These are phyloP conservation scores for Eleginops maclovinus DNA, from an alignment of 2,113 vertebrate species.

Conservation along the genomic window DNA sequence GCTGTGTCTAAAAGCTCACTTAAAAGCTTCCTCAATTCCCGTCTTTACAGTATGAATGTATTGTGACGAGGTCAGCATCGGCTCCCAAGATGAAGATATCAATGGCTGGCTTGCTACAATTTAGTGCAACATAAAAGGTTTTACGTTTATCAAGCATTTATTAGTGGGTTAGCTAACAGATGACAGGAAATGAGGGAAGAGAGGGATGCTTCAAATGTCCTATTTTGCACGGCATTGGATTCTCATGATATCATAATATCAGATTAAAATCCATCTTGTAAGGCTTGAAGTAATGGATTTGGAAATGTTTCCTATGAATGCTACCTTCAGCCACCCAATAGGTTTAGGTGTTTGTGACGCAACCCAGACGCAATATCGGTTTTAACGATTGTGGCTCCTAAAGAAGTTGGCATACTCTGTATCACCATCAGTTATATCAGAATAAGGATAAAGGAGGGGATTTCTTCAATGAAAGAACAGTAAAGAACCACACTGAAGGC, in stretches of 20 bases:
- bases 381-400: too few relatives aligned
- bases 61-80: slow-evolving; percentile 35
- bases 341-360: background rate
- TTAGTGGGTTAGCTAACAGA: background rate
- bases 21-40: slow-evolving; percentile 73
- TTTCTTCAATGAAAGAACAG: too few relatives aligned
- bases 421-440: too few relatives aligned
- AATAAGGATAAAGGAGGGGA: too few relatives aligned
- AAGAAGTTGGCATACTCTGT: too few relatives aligned
- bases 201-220: background rate
- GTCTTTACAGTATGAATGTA: slow-evolving; percentile 51
- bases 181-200: background rate
- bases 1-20: slow-evolving; percentile 73
- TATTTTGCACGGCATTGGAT: too few relatives aligned
- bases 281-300: too few relatives aligned
- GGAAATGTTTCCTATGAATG: too few relatives aligned
- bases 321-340: too few relatives aligned
- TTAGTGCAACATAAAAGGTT: background rate
- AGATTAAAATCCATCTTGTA: too few relatives aligned
- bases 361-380: background rate
- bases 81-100: slow-evolving; percentile 35
- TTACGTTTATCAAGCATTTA: slow-evolving; percentile 13
- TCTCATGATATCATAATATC: too few relatives aligned
- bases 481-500: too few relatives aligned
- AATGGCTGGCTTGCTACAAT: slow-evolving; percentile 8